phyloP scores from a whole-genome alignment of 2,888 invertebrate species.

The Timandra comae region DNA sequence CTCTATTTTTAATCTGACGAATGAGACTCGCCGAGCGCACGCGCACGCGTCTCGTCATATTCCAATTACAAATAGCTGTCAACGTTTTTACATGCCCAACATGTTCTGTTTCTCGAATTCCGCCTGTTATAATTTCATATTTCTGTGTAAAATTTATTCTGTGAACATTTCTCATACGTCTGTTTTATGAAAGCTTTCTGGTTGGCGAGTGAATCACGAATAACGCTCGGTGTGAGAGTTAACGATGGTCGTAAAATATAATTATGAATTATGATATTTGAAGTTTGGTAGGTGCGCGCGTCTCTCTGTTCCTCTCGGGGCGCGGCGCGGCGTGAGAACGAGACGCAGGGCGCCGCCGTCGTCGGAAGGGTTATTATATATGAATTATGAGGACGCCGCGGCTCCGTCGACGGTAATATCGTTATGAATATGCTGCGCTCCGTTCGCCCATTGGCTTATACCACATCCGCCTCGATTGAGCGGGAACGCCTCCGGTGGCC shows the following conservation, averaged over 20 bases:
- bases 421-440: constrained; percentile 75
- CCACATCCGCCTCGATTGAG: constrained; percentile 67
- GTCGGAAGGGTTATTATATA: constrained; percentile 76
- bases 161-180: constrained; percentile 23
- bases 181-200: constrained; percentile 13
- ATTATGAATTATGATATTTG: constrained; percentile 75
- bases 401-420: constrained; percentile 73
- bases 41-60: constrained; percentile 73
- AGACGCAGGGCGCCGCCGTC: constrained; percentile 60
- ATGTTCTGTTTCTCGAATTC: constrained; percentile 42
- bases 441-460: constrained; percentile 71
- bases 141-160: constrained; percentile 24
- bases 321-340: constrained; percentile 41
- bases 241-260: constrained; percentile 54
- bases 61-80: constrained; percentile 76
- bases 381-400: constrained; percentile 76
- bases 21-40: constrained; percentile 72
- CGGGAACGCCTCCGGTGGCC: constrained; percentile 71
- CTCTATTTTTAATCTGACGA: constrained; percentile 76
- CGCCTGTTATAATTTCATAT: constrained; percentile 35
- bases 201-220: constrained; percentile 42
- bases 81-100: constrained; percentile 57
- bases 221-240: constrained; percentile 40
- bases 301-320: constrained; percentile 56
- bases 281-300: constrained; percentile 46